These are phyloP conservation scores for Dasysyrphus tricinctus DNA, from an alignment of 2,888 invertebrate genomes.

Conservation along the genomic window DNA sequence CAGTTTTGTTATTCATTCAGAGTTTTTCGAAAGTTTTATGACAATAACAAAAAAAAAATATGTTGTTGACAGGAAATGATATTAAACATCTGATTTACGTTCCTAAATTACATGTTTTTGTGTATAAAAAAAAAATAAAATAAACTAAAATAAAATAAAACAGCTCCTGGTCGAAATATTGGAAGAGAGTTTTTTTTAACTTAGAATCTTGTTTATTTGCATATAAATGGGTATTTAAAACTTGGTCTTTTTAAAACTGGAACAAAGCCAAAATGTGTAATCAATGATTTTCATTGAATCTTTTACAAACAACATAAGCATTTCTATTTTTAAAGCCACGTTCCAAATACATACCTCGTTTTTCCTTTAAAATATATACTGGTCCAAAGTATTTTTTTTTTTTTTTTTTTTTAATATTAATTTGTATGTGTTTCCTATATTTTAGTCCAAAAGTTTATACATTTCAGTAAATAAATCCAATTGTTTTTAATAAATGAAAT, in stretches of 20 bases:
- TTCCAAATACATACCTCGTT: no score
- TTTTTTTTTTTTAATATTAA: no score
- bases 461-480: no score
- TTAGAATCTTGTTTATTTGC: slow-evolving; percentile 16
- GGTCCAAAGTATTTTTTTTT: no score
- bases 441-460: no score
- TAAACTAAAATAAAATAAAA: background rate
- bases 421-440: no score
- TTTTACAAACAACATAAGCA: background rate
- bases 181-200: background rate
- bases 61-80: slow-evolving; percentile 53
- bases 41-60: slow-evolving; percentile 8
- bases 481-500: no score
- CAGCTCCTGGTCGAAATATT: slow-evolving; percentile 4
- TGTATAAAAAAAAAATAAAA: background rate
- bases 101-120: slow-evolving; percentile 4
- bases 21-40: slow-evolving; percentile 7
- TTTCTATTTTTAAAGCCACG: no score
- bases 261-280: background rate
- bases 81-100: slow-evolving; percentile 29
- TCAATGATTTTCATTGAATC: background rate
- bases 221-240: slow-evolving; percentile 24
- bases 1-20: background rate
- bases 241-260: slow-evolving; percentile 1
- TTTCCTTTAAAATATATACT: no score